phyloP scores from a whole-genome alignment of 2,113 vertebrate species.

The Puntigrus tetrazona region DNA sequence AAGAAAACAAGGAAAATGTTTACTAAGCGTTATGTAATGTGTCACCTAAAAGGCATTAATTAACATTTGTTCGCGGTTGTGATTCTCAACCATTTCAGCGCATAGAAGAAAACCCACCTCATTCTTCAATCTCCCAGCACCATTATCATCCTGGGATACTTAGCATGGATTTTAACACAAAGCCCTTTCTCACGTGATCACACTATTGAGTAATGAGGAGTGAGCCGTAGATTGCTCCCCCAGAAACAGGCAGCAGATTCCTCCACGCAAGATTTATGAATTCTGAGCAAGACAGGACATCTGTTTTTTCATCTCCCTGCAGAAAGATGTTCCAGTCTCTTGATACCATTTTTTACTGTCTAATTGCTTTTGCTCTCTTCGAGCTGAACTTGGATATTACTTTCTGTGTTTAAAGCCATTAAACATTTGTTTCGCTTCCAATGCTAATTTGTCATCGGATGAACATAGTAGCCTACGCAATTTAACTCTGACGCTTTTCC shows the following conservation, averaged over 20 bases:
- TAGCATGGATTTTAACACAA: slow-evolving; percentile 23
- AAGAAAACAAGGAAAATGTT: background rate
- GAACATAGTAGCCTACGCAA: background rate
- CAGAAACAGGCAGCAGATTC: slow-evolving; percentile 55
- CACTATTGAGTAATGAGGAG: slow-evolving; percentile 51
- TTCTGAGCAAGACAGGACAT: slow-evolving; percentile 55
- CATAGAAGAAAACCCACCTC: background rate
- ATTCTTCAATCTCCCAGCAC: background rate
- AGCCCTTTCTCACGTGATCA: slow-evolving; percentile 32
- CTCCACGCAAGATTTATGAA: slow-evolving; percentile 59
- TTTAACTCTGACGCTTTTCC: background rate
- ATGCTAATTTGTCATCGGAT: slow-evolving; percentile 45
- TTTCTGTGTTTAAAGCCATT: slow-evolving; percentile 43
- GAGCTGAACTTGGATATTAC: slow-evolving; percentile 40
- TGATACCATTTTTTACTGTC: slow-evolving; percentile 53
- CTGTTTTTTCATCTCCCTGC: slow-evolving; percentile 59
- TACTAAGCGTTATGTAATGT: background rate
- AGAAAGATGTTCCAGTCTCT: slow-evolving; percentile 57
- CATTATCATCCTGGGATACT: background rate
- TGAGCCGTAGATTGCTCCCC: slow-evolving; percentile 38
- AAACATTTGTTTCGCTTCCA: slow-evolving; percentile 49
- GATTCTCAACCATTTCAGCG: background rate
- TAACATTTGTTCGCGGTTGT: background rate
- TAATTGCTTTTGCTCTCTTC: slow-evolving; percentile 55
- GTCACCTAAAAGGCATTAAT: background rate